Percentiles rank a stretch among this genome's conserved stretches.
Conservation (phyloP, 2,113 vertebrate genomes). For the Dromaius novaehollandiae region DNA sequence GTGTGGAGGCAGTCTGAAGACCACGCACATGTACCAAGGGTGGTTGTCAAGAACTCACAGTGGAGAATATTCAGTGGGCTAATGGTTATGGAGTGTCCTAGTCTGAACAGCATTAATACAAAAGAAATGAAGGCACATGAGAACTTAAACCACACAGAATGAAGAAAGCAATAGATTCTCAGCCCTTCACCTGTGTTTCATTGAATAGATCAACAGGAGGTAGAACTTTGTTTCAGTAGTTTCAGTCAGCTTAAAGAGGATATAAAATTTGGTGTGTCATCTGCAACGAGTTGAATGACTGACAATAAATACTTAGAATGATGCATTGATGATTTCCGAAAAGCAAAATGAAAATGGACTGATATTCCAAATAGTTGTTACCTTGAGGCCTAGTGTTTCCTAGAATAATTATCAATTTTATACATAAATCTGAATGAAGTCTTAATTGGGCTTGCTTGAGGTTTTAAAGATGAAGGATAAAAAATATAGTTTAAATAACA, state of each 20-base stretch:
- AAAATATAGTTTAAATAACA: background rate
- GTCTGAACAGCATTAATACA: background rate
- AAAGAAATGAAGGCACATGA: fast-evolving
- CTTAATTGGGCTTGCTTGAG: background rate
- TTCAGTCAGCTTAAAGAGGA: background rate
- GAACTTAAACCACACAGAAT: background rate
- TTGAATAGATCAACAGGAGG: background rate
- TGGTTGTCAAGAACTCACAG: background rate
- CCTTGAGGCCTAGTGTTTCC: background rate
- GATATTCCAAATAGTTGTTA: background rate
- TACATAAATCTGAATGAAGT: background rate
- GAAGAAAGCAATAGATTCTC: background rate
- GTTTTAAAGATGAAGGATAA: background rate
- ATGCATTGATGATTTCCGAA: background rate
- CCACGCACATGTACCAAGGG: background rate
- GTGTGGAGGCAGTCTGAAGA: constrained; percentile 3
- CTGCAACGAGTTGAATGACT: background rate
- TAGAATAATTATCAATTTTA: background rate
- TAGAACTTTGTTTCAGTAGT: background rate
- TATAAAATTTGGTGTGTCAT: background rate
- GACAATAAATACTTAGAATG: background rate
- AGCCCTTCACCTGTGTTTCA: background rate
- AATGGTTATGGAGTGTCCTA: background rate
- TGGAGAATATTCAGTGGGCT: background rate
- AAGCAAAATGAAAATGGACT: background rate